Percentiles rank a stretch among this genome's conserved stretches.
Conservation (phyloP, 2,113 vertebrate genomes). For the Xiphophorus hellerii region DNA sequence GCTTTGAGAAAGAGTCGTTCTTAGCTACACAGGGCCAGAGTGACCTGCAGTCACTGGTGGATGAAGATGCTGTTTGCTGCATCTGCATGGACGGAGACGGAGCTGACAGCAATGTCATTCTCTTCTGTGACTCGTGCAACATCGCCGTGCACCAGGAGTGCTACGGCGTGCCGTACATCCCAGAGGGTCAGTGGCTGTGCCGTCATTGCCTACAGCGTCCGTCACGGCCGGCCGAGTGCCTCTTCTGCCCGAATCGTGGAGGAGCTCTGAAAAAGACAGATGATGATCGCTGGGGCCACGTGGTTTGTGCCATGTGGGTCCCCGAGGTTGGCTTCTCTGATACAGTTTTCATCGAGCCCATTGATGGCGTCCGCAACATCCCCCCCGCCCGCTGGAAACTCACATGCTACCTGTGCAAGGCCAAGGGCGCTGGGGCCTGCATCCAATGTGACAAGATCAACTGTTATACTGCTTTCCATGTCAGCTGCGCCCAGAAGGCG, state of each 20-base stretch:
- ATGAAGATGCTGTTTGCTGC: conserved; percentile 99
- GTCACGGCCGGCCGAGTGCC: conserved; percentile 87
- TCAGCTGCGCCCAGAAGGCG: conserved; percentile 94
- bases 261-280: conserved; percentile 98
- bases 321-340: conserved; percentile 98
- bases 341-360: conserved; percentile 98
- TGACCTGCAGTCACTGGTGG: conserved; percentile 89
- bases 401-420: conserved; percentile 98
- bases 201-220: conserved; percentile 94
- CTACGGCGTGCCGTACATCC: conserved; percentile 97
- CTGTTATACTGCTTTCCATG: conserved; percentile 98
- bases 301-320: conserved; percentile 97
- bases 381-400: conserved; percentile 97
- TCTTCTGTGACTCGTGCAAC: conserved; percentile 98
- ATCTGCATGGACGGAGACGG: conserved; percentile 99
- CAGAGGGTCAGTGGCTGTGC: conserved; percentile 98
- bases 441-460: conserved; percentile 98
- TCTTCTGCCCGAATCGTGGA: conserved; percentile 96
- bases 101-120: conserved; percentile 96
- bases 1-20: conserved; percentile 96
- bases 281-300: conserved; percentile 97
- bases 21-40: conserved; percentile 88
- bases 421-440: conserved; percentile 94
- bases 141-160: conserved; percentile 99
- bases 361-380: conserved; percentile 96